Evolutionary conservation across 1,140 invertebrate species (phyloP).

Genomic region (Leguminivora glycinivorella): DNA sequence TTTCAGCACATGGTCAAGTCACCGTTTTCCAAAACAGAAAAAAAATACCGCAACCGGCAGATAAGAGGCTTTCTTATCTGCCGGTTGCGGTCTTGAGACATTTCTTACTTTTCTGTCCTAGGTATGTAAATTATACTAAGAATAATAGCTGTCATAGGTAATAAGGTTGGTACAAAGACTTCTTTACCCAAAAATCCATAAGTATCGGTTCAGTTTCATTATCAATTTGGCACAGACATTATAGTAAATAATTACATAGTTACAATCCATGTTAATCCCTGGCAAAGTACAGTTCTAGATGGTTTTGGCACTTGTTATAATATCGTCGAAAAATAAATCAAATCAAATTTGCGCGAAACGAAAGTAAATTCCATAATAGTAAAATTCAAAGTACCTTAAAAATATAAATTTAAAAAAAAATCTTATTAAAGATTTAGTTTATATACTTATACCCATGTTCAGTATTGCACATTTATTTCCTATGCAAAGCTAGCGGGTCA

Average conservation of each 20-base stretch:
- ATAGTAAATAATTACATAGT: constrained; percentile 46
- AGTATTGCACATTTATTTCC: constrained; percentile 70
- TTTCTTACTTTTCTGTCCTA: no score
- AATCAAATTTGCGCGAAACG: constrained; percentile 46
- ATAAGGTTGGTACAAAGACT: background rate
- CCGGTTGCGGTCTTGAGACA: no score
- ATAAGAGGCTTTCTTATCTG: no score
- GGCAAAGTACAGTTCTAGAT: constrained; percentile 59
- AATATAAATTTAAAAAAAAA: constrained; percentile 56
- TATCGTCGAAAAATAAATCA: constrained; percentile 40
- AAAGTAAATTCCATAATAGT: constrained; percentile 55
- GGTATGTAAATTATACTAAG: background rate
- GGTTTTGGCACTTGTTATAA: constrained; percentile 65
- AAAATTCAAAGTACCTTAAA: constrained; percentile 58
- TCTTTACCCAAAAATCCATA: background rate
- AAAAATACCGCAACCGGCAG: no score
- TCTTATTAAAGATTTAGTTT: constrained; percentile 58
- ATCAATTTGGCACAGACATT: constrained; percentile 70
- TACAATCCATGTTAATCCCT: constrained; percentile 47
- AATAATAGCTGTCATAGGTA: background rate
- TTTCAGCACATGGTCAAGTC: no score
- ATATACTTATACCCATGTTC: constrained; percentile 71
- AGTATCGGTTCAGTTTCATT: constrained; percentile 38
- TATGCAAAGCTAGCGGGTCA: constrained; percentile 54
- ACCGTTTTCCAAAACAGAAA: no score